These are phyloP conservation scores for Flabesymbios commensalis DNA, from an alignment of 2,888 invertebrate species.

Conservation along the genomic window DNA sequence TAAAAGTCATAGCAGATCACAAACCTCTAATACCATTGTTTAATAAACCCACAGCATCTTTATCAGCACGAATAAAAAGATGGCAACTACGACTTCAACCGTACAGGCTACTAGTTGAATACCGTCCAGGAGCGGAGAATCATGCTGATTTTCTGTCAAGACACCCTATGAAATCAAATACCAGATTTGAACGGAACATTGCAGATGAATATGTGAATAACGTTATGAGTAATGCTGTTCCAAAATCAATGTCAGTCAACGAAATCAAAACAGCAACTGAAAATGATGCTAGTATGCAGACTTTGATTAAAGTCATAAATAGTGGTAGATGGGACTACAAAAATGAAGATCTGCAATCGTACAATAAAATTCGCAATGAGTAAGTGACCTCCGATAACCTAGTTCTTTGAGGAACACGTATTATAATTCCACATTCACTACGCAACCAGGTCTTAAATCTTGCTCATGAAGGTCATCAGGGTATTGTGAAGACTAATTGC, in stretches of 20 bases:
- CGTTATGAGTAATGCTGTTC: background rate
- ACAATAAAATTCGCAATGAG: background rate
- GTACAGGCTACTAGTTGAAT: constrained; percentile 23
- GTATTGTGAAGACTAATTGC: constrained; percentile 14
- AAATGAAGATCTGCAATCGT: too few species aligned
- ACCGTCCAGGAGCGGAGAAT: constrained; percentile 34
- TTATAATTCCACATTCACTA: constrained; percentile 6
- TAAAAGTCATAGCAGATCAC: constrained; percentile 42
- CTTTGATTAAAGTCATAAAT: background rate
- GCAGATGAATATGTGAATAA: background rate
- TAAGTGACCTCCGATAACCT: constrained; percentile 9
- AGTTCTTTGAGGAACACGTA: constrained; percentile 4
- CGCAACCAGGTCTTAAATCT: background rate
- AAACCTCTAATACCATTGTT: constrained; percentile 41
- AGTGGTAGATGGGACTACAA: too few species aligned
- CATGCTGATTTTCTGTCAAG: constrained; percentile 9
- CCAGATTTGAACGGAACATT: background rate
- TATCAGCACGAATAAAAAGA: constrained; percentile 37
- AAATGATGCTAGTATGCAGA: background rate
- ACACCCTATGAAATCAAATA: background rate
- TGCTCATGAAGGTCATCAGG: constrained; percentile 19
- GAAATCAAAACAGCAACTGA: background rate
- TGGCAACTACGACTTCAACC: constrained; percentile 37
- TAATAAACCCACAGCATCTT: constrained; percentile 36
- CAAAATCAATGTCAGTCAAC: background rate